Evolutionary conservation across 35 echinoderm and acorn worm species (phyloP), one percentile per base, ranked within the genome.

Genomic region (Acanthaster planci): DNA sequence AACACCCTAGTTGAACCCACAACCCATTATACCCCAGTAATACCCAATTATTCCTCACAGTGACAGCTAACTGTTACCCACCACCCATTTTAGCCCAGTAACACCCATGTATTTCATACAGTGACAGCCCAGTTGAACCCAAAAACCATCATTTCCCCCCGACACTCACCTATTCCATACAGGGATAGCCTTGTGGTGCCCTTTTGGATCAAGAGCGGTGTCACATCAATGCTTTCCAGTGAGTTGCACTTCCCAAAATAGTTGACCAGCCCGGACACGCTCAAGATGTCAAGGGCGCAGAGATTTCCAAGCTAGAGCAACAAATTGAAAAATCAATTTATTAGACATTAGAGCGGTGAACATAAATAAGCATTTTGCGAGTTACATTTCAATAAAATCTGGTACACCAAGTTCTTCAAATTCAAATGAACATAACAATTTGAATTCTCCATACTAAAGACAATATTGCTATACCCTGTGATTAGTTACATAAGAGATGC

Each of bases 251-350:
- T 97, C 0, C 96, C 96, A 84, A 99, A 99, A 60, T 99, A 93
- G 86, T 99, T 99, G 19, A 99, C 79, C 23, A 99, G 52, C n/a
- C 96, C 96, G 12, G 96, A 87, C 38, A 99, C 89, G 85, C 96
- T 94, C 57, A 99, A 52, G 1, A 99, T 82, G 67, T 99, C 96
- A 32, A 99, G 58, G 37, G 92, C 81, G 84, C 96, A 99, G 19
- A 99, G 78, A 67, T 99, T 99, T 10, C 85, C 91, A 36, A 91
- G 92, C 96, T 99, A 55, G 39, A 59, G 58, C n/a, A 68, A 23
- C 4, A 68, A 68, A 68, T 17, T n/a, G n/a, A n/a, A n/a, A n/a
- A n/a, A n/a, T n/a, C n/a, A n/a, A n/a, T n/a, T n/a, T n/a, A n/a
- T n/a, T n/a, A n/a, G n/a, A n/a, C n/a, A n/a, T n/a, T n/a, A n/a